Base-by-base conservation (phyloP, 1,140 invertebrate species). In the Zelostemma sp. region DNA sequence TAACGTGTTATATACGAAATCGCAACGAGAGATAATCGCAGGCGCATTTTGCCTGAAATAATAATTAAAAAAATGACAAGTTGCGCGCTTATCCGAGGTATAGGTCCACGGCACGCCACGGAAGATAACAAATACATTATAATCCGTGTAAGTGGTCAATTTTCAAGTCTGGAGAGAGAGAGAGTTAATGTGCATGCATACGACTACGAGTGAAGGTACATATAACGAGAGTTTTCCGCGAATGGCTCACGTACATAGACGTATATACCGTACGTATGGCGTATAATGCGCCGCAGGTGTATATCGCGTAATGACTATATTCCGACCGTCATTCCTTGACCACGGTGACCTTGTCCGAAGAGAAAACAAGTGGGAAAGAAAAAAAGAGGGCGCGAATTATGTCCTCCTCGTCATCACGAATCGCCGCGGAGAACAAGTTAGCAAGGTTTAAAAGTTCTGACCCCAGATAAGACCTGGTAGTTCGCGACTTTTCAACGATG, bases 241-340 rank as follows among this genome's bases (percentile, higher is more conserved):
- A 35, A 35, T 5, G 5, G 33, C 33, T 41, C 19, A 33, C 67
- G 56, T 49, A 62, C 62, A 47, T 54, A 61, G 43, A 43, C 38
- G 62, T 25, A 25, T 25, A 48, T n/a, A n/a, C n/a, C n/a, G n/a
- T n/a, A n/a, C n/a, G n/a, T n/a, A n/a, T n/a, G n/a, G n/a, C 43
- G 45, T 57, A 66, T 69, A 63, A 73, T 69, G 48, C 54, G 69
- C 63, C 65, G 66, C 69, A 69, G 62, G 58, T 67, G 67, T 40
- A 63, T 70, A 69, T 70, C 64, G 57, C 56, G 58, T 77, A 73
- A 77, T 72, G 76, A 73, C 72, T 78, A 67, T 72, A 76, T 77
- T 68, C 63, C 76, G 72, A 77, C 77, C 74, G 64, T 70, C 68
- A 71, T 68, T 74, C 60, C 55, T 43, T 51, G 64, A 58, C 64